These are phyloP conservation scores for Nibea coibor DNA, from an alignment of 2,113 vertebrate species.

Conservation along the genomic window DNA sequence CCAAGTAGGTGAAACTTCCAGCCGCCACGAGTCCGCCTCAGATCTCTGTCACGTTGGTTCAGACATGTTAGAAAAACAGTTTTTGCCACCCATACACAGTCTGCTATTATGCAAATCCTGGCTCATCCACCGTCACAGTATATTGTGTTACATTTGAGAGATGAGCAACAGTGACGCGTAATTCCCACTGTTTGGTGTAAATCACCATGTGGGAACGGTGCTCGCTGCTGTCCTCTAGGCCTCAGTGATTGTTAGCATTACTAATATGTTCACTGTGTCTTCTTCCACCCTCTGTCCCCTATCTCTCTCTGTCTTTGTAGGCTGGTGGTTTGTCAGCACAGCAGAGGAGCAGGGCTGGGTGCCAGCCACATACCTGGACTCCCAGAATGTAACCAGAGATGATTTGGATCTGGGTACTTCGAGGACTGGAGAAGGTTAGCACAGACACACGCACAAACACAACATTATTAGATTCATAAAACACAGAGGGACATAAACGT, in stretches of 20 bases:
- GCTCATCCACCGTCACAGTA: not conserved
- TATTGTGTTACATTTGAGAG: not conserved
- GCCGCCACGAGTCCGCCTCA: not conserved
- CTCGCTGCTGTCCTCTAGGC: not conserved
- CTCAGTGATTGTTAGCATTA: not conserved
- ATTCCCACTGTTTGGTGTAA: constrained; percentile 23
- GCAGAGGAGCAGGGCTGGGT: constrained; percentile 98
- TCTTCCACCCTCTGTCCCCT: constrained; percentile 1
- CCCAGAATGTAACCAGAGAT: constrained; percentile 95
- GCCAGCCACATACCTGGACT: constrained; percentile 97
- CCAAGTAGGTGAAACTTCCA: constrained; percentile 27
- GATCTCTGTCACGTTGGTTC: not conserved
- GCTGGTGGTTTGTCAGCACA: constrained; percentile 99
- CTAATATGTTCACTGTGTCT: not conserved
- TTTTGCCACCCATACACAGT: not conserved
- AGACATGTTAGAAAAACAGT: not conserved
- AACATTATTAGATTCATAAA: constrained; percentile 33
- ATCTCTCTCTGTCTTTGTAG: constrained; percentile 70
- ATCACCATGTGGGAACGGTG: not conserved
- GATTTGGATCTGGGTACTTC: constrained; percentile 95
- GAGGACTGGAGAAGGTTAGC: constrained; percentile 95
- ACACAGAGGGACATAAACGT: constrained; percentile 15
- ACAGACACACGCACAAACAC: not conserved
- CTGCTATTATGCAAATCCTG: not conserved
- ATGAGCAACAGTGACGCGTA: not conserved